A percentile compares a stretch with the other conserved stretches of the same genome.
phyloP scores from a whole-genome alignment of 2,113 vertebrate species.

The Aegithalos caudatus region DNA sequence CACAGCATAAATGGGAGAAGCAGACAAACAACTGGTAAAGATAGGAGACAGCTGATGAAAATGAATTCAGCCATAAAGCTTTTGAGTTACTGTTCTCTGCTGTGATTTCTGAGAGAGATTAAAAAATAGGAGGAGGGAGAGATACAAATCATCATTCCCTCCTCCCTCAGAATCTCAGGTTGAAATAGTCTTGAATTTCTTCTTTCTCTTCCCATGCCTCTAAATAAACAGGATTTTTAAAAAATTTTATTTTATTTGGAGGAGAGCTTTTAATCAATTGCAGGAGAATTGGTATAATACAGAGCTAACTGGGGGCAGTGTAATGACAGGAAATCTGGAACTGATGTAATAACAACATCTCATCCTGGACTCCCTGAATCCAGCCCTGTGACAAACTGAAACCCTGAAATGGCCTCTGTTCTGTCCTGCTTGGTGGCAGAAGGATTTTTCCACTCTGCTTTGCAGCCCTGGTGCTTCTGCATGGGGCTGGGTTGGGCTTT shows the following conservation, averaged over 20 bases:
- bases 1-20: not conserved
- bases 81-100: not conserved
- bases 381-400: not conserved
- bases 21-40: constrained; percentile 26
- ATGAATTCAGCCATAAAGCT: constrained; percentile 9
- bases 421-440: fast-evolving
- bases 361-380: not conserved
- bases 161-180: not conserved
- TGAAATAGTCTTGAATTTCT: not conserved
- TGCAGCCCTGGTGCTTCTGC: not conserved
- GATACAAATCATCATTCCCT: not conserved
- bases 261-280: not conserved
- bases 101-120: not conserved
- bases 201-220: not conserved
- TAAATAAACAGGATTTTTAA: not conserved
- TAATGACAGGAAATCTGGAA: not conserved
- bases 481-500: not conserved
- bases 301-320: not conserved
- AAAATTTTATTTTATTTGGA: not conserved
- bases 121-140: not conserved
- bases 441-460: not conserved
- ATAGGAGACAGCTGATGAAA: constrained; percentile 13
- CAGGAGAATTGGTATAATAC: not conserved
- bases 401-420: not conserved
- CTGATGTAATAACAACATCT: not conserved